Evolutionary conservation across 1,140 invertebrate genomes (phyloP).

Genomic region (Drosophila ironensis): DNA sequence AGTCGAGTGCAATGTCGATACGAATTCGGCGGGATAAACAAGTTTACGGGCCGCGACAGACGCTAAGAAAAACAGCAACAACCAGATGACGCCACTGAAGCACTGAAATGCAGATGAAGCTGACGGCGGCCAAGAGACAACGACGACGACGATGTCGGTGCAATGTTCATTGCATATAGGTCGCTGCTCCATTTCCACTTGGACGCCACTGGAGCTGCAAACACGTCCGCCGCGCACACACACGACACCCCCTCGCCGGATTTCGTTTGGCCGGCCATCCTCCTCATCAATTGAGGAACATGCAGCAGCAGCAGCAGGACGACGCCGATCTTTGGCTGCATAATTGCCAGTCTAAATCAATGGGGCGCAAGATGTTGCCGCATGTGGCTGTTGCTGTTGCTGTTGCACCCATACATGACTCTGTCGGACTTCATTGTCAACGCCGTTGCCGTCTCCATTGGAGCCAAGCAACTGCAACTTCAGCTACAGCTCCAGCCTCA

Average conservation of each 20-base stretch:
- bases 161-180: slow-evolving; percentile 62
- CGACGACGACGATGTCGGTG: slow-evolving; percentile 19
- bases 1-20: slow-evolving; percentile 63
- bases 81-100: slow-evolving; percentile 62
- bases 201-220: slow-evolving; percentile 37
- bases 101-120: slow-evolving; percentile 77
- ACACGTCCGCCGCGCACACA: neutral
- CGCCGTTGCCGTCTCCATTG: slow-evolving; percentile 43
- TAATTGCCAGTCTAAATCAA: slow-evolving; percentile 78
- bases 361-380: slow-evolving; percentile 53
- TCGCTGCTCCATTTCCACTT: slow-evolving; percentile 72
- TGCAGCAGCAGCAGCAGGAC: slow-evolving; percentile 43
- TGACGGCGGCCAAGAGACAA: slow-evolving; percentile 51
- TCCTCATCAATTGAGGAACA: slow-evolving; percentile 69
- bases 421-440: slow-evolving; percentile 71
- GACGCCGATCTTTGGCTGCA: slow-evolving; percentile 56
- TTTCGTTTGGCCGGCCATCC: slow-evolving; percentile 22
- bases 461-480: neutral
- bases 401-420: slow-evolving; percentile 55
- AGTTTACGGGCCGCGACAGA: slow-evolving; percentile 65
- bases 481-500: neutral
- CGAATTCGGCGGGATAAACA: slow-evolving; percentile 59
- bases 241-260: neutral
- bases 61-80: slow-evolving; percentile 29
- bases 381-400: slow-evolving; percentile 30